Evolutionary conservation across 2,888 invertebrate genomes (phyloP).

Genomic region (Camponotus fellah): DNA sequence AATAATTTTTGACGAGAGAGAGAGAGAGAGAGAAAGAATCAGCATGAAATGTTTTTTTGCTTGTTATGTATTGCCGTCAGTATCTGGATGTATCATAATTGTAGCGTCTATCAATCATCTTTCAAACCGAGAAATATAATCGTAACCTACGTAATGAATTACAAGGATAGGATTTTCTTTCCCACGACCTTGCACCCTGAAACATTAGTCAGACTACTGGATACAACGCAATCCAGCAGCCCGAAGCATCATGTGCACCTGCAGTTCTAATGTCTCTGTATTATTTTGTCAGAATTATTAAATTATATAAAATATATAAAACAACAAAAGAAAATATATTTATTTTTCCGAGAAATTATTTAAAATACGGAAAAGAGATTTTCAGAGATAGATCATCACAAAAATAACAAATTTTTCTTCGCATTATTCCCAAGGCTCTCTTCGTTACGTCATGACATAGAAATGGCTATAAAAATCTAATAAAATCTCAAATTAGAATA

Average conservation of each 20-base stretch:
- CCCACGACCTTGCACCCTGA: constrained; percentile 43
- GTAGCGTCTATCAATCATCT: constrained; percentile 16
- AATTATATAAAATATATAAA: background rate
- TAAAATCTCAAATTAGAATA: background rate
- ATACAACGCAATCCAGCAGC: background rate
- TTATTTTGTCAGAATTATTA: background rate
- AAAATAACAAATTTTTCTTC: background rate
- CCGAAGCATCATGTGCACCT: background rate
- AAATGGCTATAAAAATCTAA: background rate
- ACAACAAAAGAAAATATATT: background rate
- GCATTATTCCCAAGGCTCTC: background rate
- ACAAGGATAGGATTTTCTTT: constrained; percentile 27
- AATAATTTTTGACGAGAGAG: constrained; percentile 5
- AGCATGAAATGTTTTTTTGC: background rate
- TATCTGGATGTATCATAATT: background rate
- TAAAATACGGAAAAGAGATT: background rate
- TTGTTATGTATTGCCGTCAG: background rate
- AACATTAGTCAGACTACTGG: constrained; percentile 3
- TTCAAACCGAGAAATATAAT: constrained; percentile 18
- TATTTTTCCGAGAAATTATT: background rate
- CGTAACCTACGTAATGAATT: background rate
- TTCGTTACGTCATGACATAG: background rate
- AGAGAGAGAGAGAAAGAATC: background rate
- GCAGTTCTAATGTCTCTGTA: background rate
- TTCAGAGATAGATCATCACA: background rate